Base-by-base conservation (phyloP, 1,140 invertebrate species). In the Agrilus planipennis region DNA sequence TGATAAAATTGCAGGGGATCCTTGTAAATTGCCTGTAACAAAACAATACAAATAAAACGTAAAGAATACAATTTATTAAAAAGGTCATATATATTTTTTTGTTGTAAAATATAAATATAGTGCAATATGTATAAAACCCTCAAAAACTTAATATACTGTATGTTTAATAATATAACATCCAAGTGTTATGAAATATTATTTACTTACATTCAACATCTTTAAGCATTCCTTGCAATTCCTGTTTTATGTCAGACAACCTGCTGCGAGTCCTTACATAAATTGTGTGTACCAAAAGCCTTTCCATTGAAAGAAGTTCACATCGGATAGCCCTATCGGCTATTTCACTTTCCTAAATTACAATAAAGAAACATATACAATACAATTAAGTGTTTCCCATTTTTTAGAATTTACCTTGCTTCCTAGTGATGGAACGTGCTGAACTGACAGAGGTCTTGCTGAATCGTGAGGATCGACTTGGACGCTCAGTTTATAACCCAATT, bases 211-310 rank as follows among this genome's bases (percentile, higher is more conserved):
- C 80, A 15, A 79, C 71, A 51, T 81, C 75, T 58, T 80, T 78
- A 9, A 81, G 64, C 58, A 84, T 73, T n/a, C 67, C 67, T 60
- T 82, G 72, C 20, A 89, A 57, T 55, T 87, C 79, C 44, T 84
- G 76, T 61, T 84, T 84, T n/a, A 94, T 71, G 55, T 92, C 85
- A 21, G 71, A 72, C 4, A 95, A 67, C 14, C 89, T 70, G 47
- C 79, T 81, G 36, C 82, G 74, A 1, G 89, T 91, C 42, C 94
- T 71, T 18, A 95, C 81, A 61, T 96, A 92, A 54, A 97, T 92
- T 0, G 92, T 97, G 54, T 95, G 89, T n/a, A 95, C 89, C n/a
- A 98, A 67, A 30, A 97, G 67, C 30, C 88, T 79, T 67, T 96
- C 91, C 76, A 98, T 87, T 1, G 90, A 95, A 1, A 96, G 68